A percentile compares a stretch with the other conserved stretches of the same genome.
phyloP scores from a whole-genome alignment of 2,113 vertebrate genomes.

The Microcebus ravelobensis region DNA sequence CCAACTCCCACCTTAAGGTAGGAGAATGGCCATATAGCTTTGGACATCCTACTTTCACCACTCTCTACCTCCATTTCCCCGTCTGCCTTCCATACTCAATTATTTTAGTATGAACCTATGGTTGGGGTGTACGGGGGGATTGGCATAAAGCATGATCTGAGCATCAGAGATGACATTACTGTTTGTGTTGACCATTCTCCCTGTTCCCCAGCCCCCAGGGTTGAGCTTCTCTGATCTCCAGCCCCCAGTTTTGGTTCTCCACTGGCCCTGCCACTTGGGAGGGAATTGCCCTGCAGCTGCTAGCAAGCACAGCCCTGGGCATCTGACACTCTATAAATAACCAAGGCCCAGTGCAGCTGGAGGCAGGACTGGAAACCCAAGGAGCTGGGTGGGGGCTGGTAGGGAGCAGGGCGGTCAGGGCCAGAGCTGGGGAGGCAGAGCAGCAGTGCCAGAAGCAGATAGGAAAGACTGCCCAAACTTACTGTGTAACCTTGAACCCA shows the following conservation, averaged over 20 bases:
- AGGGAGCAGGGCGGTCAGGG: background rate
- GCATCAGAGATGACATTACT: background rate
- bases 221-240: constrained; percentile 66
- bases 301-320: constrained; percentile 72
- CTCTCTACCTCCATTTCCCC: constrained; percentile 10
- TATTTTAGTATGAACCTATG: background rate
- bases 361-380: constrained; percentile 77
- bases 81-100: background rate
- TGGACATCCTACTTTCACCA: background rate
- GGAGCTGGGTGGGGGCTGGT: constrained; percentile 60
- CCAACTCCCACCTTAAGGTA: background rate
- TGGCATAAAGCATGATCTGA: background rate
- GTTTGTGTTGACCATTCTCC: background rate
- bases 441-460: background rate
- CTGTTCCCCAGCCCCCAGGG: background rate
- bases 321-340: constrained; percentile 90
- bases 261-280: constrained; percentile 70
- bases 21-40: background rate
- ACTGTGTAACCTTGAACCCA: constrained; percentile 39
- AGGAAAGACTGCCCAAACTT: constrained; percentile 33
- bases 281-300: constrained; percentile 78
- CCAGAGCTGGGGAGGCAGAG: constrained; percentile 21
- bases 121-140: background rate
- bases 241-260: constrained; percentile 36
- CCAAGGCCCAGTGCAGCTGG: constrained; percentile 75